Conservation (phyloP, 2,113 vertebrate species). For the Lophotis ruficrista region DNA sequence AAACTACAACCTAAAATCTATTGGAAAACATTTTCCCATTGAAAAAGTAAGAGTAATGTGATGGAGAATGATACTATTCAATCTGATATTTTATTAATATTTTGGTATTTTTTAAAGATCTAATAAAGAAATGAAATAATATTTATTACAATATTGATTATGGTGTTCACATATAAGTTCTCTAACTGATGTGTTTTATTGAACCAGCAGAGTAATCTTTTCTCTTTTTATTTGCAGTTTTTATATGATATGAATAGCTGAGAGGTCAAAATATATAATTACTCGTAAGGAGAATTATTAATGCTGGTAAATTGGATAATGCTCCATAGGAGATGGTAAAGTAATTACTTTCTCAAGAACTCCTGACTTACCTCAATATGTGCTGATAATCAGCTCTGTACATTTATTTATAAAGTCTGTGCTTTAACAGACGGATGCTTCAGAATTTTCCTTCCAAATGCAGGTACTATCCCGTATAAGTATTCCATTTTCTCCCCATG, state of each 20-base stretch:
- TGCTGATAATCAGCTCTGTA: not conserved
- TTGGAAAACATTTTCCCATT: not conserved
- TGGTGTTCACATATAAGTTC: not conserved
- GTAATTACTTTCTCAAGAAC: not conserved
- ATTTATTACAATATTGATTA: not conserved
- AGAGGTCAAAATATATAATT: not conserved
- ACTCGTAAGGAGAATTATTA: conserved; percentile 11
- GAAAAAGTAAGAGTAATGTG: not conserved
- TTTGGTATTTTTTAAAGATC: not conserved
- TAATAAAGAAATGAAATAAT: not conserved
- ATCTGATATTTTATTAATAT: not conserved
- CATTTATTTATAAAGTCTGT: not conserved
- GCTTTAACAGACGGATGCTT: not conserved
- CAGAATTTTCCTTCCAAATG: not conserved
- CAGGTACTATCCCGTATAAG: not conserved
- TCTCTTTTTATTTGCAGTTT: not conserved
- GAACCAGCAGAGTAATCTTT: not conserved
- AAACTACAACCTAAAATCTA: not conserved
- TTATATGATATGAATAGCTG: not conserved
- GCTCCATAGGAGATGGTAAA: not conserved
- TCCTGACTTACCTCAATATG: not conserved
- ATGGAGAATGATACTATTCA: not conserved
- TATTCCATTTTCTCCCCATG: not conserved
- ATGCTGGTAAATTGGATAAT: not conserved
- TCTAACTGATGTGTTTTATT: not conserved